Evolutionary conservation across 30 jellyfish, hydroid and myxozoan genomes (phyloP).

Genomic region (Calvadosia cruxmelitensis): DNA sequence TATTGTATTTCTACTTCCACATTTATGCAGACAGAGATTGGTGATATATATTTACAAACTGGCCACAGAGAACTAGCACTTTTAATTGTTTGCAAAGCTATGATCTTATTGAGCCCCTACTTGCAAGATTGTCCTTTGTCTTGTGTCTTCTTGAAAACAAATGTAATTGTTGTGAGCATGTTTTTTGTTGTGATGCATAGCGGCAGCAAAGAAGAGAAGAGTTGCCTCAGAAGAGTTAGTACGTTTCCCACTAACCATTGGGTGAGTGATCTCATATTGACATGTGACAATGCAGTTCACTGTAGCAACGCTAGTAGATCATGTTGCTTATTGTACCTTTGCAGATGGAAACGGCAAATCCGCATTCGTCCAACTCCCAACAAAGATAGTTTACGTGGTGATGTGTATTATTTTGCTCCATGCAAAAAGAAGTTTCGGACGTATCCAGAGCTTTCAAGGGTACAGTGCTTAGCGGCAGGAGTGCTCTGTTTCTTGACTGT

Average conservation of each 20-base stretch:
- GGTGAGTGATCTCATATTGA: slow-evolving; percentile 35
- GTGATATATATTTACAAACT: no score
- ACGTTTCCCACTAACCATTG: slow-evolving; percentile 51
- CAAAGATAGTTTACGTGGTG: slow-evolving; percentile 94
- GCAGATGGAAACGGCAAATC: slow-evolving; percentile 90
- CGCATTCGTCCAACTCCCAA: slow-evolving; percentile 58
- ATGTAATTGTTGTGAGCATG: no score
- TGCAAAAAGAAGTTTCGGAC: slow-evolving; percentile 92
- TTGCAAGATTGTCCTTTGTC: no score
- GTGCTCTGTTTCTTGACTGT: not conserved
- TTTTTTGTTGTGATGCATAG: not conserved
- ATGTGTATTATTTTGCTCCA: slow-evolving; percentile 91
- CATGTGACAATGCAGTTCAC: not conserved
- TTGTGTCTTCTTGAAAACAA: no score
- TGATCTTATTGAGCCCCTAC: no score
- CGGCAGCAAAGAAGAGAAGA: slow-evolving; percentile 32
- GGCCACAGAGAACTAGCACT: no score
- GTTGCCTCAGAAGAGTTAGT: slow-evolving; percentile 66
- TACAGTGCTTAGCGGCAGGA: slow-evolving; percentile 4
- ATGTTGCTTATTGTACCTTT: not conserved
- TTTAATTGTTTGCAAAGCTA: no score
- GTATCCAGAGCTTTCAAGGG: slow-evolving; percentile 77
- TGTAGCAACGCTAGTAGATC: not conserved
- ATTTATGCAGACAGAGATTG: no score
- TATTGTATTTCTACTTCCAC: no score